These are phyloP conservation scores for Temnothorax nylanderi DNA, from an alignment of 1,140 invertebrate species.

Conservation along the genomic window DNA sequence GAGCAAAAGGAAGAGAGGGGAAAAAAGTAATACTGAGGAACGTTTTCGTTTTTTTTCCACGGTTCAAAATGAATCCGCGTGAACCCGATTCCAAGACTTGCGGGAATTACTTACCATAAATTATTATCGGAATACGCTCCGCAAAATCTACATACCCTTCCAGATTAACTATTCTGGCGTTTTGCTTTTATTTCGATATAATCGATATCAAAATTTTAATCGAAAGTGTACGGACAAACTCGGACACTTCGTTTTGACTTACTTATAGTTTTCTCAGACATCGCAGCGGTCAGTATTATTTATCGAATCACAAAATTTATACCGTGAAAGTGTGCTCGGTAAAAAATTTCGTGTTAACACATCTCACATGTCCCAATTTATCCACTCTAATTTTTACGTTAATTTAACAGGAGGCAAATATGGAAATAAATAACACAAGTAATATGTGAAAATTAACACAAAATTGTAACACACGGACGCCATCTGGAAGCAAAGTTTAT, in stretches of 20 bases:
- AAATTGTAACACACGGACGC: too few species aligned
- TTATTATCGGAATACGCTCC: conserved; percentile 49
- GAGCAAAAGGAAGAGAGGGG: not conserved
- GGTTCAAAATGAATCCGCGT: conserved; percentile 50
- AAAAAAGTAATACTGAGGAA: conserved; percentile 36
- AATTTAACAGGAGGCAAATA: too few species aligned
- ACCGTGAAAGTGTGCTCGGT: not conserved
- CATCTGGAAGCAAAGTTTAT: too few species aligned
- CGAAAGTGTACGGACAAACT: not conserved
- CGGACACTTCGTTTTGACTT: not conserved
- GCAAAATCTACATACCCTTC: conserved; percentile 55
- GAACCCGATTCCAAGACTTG: conserved; percentile 44
- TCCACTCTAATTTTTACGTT: too few species aligned
- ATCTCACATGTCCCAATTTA: too few species aligned
- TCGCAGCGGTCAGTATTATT: not conserved
- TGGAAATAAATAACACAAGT: too few species aligned
- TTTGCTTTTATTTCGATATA: conserved; percentile 19
- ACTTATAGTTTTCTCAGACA: not conserved
- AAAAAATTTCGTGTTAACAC: too few species aligned
- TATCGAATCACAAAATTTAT: not conserved
- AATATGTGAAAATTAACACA: too few species aligned
- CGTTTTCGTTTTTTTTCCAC: conserved; percentile 14
- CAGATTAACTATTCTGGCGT: conserved; percentile 39
- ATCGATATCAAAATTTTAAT: conserved; percentile 36
- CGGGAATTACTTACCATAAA: conserved; percentile 61